These are phyloP conservation scores for Pyrgilauda ruficollis DNA, from an alignment of 2,113 vertebrate species.

Conservation along the genomic window DNA sequence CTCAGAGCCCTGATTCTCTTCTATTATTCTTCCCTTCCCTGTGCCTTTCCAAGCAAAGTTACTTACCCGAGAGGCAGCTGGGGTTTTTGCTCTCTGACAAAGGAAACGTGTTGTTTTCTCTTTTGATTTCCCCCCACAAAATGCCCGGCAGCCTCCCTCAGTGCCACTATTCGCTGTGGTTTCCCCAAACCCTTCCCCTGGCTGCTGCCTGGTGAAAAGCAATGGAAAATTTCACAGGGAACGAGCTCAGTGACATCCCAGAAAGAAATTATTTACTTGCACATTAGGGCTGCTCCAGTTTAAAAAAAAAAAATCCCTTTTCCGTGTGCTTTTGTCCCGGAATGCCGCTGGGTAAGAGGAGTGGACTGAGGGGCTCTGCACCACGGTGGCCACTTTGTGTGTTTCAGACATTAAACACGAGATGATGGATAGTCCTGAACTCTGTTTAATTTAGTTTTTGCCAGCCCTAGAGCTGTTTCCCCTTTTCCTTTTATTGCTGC, in stretches of 20 bases:
- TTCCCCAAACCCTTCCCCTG: neutral
- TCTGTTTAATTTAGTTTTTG: constrained; percentile 23
- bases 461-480: constrained; percentile 50
- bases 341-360: constrained; percentile 3
- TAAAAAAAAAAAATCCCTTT: neutral
- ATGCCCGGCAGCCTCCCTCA: neutral
- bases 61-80: neutral
- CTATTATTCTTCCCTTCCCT: neutral
- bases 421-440: constrained; percentile 28
- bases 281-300: neutral
- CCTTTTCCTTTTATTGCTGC: constrained; percentile 40
- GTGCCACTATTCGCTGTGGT: neutral
- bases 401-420: neutral
- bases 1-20: neutral
- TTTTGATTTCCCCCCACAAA: neutral
- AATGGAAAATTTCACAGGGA: constrained; percentile 7
- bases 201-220: neutral
- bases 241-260: neutral
- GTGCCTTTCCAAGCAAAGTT: neutral
- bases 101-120: neutral
- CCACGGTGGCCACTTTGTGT: neutral
- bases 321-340: neutral
- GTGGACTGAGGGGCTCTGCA: neutral
- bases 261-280: constrained; percentile 19
- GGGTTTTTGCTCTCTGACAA: neutral